A percentile compares a stretch with the other conserved stretches of the same genome.
Evolutionary conservation across 1,140 invertebrate genomes (phyloP).

Genomic region (Drosophila subpulchrella): DNA sequence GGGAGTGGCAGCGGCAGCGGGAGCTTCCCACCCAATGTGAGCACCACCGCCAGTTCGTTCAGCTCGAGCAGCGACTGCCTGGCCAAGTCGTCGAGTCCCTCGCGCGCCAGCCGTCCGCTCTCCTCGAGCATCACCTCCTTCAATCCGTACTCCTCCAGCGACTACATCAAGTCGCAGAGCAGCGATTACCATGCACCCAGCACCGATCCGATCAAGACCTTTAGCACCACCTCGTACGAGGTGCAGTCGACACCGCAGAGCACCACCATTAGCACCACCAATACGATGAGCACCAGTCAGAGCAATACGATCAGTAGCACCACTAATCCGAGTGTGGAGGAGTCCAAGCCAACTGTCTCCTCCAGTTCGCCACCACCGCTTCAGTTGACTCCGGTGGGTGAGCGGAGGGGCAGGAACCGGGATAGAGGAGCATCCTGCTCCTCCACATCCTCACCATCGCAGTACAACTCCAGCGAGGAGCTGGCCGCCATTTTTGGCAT

Average conservation of each 20-base stretch:
- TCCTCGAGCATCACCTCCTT: conserved; percentile 84
- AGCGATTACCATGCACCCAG: conserved; percentile 82
- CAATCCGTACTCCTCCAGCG: conserved; percentile 83
- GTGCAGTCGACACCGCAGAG: conserved; percentile 70
- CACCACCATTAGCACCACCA: conserved; percentile 57
- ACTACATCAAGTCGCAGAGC: conserved; percentile 83
- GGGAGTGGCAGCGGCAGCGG: conserved; percentile 43
- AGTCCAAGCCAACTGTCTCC: conserved; percentile 39
- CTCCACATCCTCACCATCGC: conserved; percentile 83
- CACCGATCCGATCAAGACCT: conserved; percentile 84
- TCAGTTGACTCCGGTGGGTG: conserved; percentile 65
- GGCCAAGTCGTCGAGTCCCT: conserved; percentile 80
- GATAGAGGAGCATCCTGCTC: conserved; percentile 28
- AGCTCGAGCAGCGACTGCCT: conserved; percentile 82
- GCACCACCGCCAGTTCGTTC: conserved; percentile 75
- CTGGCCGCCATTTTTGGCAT: conserved; percentile 86
- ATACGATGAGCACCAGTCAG: conserved; percentile 48
- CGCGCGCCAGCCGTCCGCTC: conserved; percentile 60
- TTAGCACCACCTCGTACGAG: conserved; percentile 84
- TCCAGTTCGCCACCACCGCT: conserved; percentile 63
- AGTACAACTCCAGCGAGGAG: conserved; percentile 88
- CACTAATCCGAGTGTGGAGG: conserved; percentile 40
- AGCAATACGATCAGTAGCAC: conserved; percentile 49
- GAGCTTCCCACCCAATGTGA: conserved; percentile 54
- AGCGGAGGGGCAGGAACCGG: conserved; percentile 17